These are phyloP conservation scores for Phyllostomus discolor DNA, from an alignment of 2,113 vertebrate species.

Conservation along the genomic window DNA sequence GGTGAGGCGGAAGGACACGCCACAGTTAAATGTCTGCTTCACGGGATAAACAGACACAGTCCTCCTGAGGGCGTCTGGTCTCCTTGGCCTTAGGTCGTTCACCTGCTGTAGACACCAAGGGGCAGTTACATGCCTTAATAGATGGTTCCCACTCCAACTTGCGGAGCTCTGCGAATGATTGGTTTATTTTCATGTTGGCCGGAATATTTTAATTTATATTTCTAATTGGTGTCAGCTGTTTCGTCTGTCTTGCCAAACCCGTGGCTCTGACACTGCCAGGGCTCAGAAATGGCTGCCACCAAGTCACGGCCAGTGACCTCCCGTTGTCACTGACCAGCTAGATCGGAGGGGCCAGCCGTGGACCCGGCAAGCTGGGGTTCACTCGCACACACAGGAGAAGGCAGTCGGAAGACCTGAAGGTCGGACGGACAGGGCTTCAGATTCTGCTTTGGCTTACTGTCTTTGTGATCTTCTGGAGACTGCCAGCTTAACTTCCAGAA, in stretches of 20 bases:
- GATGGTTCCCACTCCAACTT: conserved; percentile 12
- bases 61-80: not conserved
- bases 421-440: not conserved
- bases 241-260: not conserved
- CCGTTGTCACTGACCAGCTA: not conserved
- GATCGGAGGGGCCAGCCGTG: not conserved
- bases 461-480: not conserved
- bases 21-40: not conserved
- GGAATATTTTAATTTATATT: not conserved
- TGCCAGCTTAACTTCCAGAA: not conserved
- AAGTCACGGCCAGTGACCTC: not conserved
- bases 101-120: not conserved
- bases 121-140: conserved; percentile 25
- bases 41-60: not conserved
- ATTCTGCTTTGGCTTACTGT: not conserved
- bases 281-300: not conserved
- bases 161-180: not conserved
- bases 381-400: not conserved
- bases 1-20: not conserved
- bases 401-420: not conserved
- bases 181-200: conserved; percentile 33
- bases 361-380: not conserved
- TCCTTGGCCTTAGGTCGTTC: conserved; percentile 18
- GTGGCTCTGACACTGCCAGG: not conserved
- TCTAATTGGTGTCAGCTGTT: conserved; percentile 13